These are phyloP conservation scores for Orthonyx spaldingii DNA, from an alignment of 2,113 vertebrate species.

Conservation along the genomic window DNA sequence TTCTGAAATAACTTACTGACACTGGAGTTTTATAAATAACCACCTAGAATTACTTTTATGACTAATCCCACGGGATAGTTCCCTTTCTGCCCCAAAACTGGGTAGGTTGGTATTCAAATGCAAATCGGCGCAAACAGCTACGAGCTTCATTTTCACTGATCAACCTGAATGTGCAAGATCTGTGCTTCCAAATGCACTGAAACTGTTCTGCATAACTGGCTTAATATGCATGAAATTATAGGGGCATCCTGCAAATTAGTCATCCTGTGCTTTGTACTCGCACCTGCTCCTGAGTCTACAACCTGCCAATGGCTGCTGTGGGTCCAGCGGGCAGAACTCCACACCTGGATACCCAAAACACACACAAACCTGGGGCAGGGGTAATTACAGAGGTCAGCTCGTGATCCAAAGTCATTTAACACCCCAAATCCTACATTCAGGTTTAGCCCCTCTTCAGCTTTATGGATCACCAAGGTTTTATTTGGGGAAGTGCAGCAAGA, in stretches of 20 bases:
- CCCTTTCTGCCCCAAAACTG: constrained; percentile 7
- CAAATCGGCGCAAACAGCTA: background rate
- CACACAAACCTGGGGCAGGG: background rate
- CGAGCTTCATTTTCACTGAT: background rate
- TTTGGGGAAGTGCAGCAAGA: background rate
- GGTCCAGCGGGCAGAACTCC: background rate
- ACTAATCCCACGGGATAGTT: background rate
- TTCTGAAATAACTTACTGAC: constrained; percentile 50
- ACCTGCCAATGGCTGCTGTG: background rate
- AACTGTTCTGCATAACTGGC: constrained; percentile 36
- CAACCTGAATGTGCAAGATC: constrained; percentile 5
- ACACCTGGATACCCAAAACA: background rate
- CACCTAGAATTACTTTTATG: background rate
- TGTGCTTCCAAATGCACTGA: constrained; percentile 2
- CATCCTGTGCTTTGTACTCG: background rate
- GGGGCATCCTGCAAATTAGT: constrained; percentile 29
- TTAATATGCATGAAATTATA: constrained; percentile 49
- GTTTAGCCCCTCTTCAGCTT: background rate
- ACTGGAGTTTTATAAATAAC: constrained; percentile 35
- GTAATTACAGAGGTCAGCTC: background rate
- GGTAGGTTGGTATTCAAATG: constrained; percentile 31
- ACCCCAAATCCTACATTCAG: background rate
- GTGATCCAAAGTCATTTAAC: background rate
- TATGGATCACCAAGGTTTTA: background rate
- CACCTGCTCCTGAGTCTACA: background rate